Evolutionary conservation across 2,113 vertebrate species (phyloP).

Genomic region (Pseudolaguvia tuberculata): DNA sequence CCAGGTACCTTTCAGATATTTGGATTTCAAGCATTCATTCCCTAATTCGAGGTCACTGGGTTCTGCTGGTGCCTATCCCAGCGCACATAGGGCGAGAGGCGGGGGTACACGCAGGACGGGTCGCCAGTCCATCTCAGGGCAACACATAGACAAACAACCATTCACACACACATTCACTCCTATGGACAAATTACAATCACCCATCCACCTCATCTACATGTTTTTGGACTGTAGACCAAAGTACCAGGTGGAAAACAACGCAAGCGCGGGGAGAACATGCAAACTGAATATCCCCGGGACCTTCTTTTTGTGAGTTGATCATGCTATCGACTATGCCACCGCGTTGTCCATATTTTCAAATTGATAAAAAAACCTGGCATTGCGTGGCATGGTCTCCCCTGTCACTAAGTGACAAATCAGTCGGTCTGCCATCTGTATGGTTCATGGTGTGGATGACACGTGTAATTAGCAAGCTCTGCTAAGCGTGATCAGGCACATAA

Average conservation of each 20-base stretch:
- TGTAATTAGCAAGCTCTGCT: constrained; percentile 8
- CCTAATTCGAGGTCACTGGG: too few relatives aligned
- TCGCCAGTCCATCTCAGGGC: too few relatives aligned
- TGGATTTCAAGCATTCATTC: background rate
- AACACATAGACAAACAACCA: too few relatives aligned
- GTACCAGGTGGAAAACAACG: too few relatives aligned
- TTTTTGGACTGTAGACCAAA: too few relatives aligned
- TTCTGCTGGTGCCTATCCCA: too few relatives aligned
- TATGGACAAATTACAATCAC: too few relatives aligned
- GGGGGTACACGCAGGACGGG: too few relatives aligned
- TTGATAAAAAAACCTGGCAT: background rate
- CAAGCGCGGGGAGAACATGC: too few relatives aligned
- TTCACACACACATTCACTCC: too few relatives aligned
- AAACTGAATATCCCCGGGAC: background rate
- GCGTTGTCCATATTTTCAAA: constrained; percentile 1
- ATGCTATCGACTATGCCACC: background rate
- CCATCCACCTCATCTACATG: too few relatives aligned
- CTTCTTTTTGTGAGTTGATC: constrained; percentile 1
- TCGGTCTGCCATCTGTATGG: constrained; percentile 30
- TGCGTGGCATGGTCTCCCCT: background rate
- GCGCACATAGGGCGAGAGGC: too few relatives aligned
- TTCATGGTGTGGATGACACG: constrained; percentile 12
- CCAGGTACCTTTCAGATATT: background rate
- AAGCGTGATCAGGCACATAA: constrained; percentile 4
- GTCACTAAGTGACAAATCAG: constrained; percentile 24